phyloP scores from a whole-genome alignment of 1,140 invertebrate species.

The Cephus cinctus region DNA sequence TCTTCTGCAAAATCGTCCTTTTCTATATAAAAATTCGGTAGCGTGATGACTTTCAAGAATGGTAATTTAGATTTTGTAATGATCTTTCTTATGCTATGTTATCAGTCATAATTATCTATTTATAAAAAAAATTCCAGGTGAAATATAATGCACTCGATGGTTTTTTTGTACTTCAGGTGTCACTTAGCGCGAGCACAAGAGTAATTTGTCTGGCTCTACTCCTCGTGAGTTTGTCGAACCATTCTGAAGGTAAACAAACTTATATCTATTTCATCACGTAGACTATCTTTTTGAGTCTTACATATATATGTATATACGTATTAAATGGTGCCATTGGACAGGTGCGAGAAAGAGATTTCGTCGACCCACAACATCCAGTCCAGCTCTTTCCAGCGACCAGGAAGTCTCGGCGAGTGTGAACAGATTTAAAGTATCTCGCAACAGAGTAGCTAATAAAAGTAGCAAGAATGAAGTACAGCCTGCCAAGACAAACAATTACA shows the following conservation, averaged over 20 bases:
- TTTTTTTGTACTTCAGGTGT: too few species aligned
- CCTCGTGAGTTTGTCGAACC: constrained; percentile 36
- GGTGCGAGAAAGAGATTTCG: constrained; percentile 58
- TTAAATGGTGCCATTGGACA: constrained; percentile 33
- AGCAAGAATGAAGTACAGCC: constrained; percentile 59
- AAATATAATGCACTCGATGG: too few species aligned
- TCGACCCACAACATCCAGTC: constrained; percentile 51
- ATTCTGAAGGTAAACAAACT: constrained; percentile 50
- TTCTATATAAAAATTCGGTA: too few species aligned
- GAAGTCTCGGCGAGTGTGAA: constrained; percentile 65
- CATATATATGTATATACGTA: too few species aligned
- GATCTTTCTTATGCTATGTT: too few species aligned
- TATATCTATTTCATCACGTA: too few species aligned
- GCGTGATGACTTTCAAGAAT: too few species aligned
- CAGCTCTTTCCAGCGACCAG: constrained; percentile 60
- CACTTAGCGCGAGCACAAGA: constrained; percentile 29
- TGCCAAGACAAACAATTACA: constrained; percentile 61
- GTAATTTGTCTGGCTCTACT: constrained; percentile 40
- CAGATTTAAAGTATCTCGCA: constrained; percentile 68
- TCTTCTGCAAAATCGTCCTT: too few species aligned
- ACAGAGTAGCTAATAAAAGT: constrained; percentile 58
- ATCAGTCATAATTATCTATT: too few species aligned
- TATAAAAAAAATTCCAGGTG: too few species aligned
- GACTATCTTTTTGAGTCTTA: too few species aligned
- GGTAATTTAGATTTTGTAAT: too few species aligned